Base-by-base conservation (phyloP, 2,797 vertebrate species). In the Hemibagrus guttatus region DNA sequence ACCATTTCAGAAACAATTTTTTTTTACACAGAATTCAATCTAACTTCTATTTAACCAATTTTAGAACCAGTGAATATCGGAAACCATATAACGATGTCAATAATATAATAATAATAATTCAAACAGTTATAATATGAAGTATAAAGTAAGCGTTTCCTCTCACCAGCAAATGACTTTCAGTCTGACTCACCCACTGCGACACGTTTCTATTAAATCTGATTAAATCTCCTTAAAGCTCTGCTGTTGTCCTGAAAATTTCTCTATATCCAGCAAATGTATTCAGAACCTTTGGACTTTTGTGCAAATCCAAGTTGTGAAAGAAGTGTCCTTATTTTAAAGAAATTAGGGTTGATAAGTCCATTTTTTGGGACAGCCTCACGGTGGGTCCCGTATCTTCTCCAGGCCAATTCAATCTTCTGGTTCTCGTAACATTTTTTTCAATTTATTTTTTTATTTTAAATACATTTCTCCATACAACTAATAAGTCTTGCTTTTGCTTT, bases 171-270 rank as follows among this genome's bases (percentile, higher is more conserved):
- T 76, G 23, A 84, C 76, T 49, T 68, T 78, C 49, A 87, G 86
- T 84, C 63, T 81, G 88, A 91, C 88, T 91, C 89, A 89, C 88
- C 86, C 89, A 91, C 88, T 88, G 84, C 84, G 68, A 83, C 58
- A 56, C 56, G 42, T 49, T 83, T 82, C 58, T 16, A 68, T 82
- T 31, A 68, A 31, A 52, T 81, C 74, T 3, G 81, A 75, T 84
- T 84, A 79, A 84, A 74, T 86, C 85, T 89, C 76, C 64, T 54
- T 54, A 78, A 88, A 88, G 64, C 61, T 39, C 17, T 71, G 52
- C 72, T 88, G 79, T 75, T 81, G 13, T 87, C 75, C 26, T 59
- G 81, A 84, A 66, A 83, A 63, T 14, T 35, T 59, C 66, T 21
- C 68, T 54, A 39, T 54, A 49, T 63, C 63, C 26, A 68, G 72